Base-by-base conservation (phyloP, 1,140 invertebrate genomes). In the Drosophila hydei region DNA sequence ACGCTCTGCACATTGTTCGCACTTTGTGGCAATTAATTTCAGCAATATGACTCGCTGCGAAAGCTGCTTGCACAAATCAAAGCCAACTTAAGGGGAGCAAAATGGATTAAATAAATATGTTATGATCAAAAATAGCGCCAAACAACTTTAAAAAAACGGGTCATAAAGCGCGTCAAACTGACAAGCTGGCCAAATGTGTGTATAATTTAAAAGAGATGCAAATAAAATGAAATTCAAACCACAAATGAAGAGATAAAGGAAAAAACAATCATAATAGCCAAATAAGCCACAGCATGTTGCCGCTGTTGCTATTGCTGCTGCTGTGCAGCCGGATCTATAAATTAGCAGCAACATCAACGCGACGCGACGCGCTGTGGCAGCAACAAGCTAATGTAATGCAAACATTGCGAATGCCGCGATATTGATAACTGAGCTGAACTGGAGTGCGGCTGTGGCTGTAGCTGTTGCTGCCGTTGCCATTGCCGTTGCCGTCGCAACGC, bases 11-110 rank as follows among this genome's bases (percentile, higher is more conserved):
- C 70, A 81, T 73, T 80, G 68, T 74, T 72, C 65, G 72, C 72
- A 79, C 75, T 75, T 79, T 80, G 47, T 47, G 54, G 69, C 77
- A 62, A 73, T 81, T 73, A 73, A 80, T 81, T 77, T 65, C 48
- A 58, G 62, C 69, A 77, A 77, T 74, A 56, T 70, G 62, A 58
- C 52, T 72, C 38, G 54, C 59, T 33, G 42, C 63, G 48, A 23
- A 36, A 81, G 69, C 79, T 50, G 47, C 78, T 77, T 77, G 54
- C 48, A 43, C 51, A 70, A 61, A 70, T 65, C 51, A 63, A 76
- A 75, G 48, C 14, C 60, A 73, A 83, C 75, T 77, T 68, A 74
- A 63, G 33, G 40, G 42, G 58, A 30, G 23, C 27, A 3, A 48
- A 43, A 61, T 36, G 42, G 36, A 33, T 8, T 12, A 48, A 21